Conservation (phyloP, 2,113 vertebrate genomes). For the Pandion haliaetus region DNA sequence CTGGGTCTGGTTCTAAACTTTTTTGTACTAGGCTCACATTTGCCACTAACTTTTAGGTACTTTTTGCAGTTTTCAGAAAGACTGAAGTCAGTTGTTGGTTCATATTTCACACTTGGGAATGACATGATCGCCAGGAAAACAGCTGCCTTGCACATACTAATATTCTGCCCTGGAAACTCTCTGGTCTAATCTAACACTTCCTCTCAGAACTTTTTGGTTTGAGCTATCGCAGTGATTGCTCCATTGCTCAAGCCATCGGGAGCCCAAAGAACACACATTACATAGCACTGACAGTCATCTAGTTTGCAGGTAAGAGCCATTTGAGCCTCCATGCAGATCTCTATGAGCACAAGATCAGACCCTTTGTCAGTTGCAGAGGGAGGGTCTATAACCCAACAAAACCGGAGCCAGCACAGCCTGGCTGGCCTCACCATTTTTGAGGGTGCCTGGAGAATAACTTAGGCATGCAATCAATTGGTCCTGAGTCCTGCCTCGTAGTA, state of each 20-base stretch:
- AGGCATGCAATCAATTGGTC: background rate
- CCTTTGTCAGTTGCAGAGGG: background rate
- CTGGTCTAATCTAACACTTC: background rate
- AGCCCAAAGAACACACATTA: background rate
- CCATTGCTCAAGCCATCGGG: background rate
- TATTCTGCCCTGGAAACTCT: background rate
- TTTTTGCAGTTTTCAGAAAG: background rate
- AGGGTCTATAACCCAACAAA: background rate
- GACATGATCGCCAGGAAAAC: background rate
- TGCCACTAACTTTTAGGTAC: background rate
- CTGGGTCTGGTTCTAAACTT: background rate
- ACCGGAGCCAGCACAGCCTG: background rate
- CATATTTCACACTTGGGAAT: background rate
- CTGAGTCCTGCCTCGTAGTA: background rate
- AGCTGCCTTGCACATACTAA: background rate
- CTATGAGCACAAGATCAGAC: background rate
- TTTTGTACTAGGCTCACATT: background rate
- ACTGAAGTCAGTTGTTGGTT: background rate
- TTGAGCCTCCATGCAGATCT: background rate
- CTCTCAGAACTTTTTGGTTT: background rate
- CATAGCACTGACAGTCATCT: background rate
- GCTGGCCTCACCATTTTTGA: background rate
- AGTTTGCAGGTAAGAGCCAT: background rate
- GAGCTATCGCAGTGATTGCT: background rate
- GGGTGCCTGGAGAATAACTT: background rate